Conservation (phyloP, 1,140 invertebrate genomes). For the Cydia splendana region DNA sequence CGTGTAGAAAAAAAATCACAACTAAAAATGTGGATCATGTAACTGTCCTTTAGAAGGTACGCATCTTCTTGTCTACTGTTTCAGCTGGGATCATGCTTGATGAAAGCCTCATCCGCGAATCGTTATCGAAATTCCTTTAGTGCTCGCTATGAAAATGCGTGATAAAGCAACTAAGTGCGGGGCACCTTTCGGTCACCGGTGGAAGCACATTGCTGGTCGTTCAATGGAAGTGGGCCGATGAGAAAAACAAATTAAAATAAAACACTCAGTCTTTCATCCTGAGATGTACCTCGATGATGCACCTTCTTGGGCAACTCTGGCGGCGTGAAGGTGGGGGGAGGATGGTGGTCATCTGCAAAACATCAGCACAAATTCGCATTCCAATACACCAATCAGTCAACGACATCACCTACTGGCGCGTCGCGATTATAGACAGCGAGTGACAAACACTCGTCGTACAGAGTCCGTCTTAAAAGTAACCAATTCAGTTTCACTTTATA, state of each 20-base stretch:
- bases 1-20: constrained; percentile 22
- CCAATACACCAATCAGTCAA: constrained; percentile 77
- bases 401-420: constrained; percentile 60
- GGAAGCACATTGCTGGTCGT: constrained; percentile 68
- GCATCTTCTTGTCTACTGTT: constrained; percentile 40
- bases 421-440: constrained; percentile 60
- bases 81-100: constrained; percentile 66
- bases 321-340: constrained; percentile 96
- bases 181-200: constrained; percentile 56
- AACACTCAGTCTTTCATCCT: constrained; percentile 69
- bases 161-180: constrained; percentile 76
- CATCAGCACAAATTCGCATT: constrained; percentile 84
- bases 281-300: constrained; percentile 93
- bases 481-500: constrained; percentile 49
- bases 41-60: constrained; percentile 13
- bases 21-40: constrained; percentile 17
- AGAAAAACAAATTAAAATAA: constrained; percentile 64
- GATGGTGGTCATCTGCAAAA: constrained; percentile 96
- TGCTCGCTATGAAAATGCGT: constrained; percentile 76
- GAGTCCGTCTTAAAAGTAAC: constrained; percentile 34
- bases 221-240: constrained; percentile 69
- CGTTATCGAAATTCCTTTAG: constrained; percentile 43
- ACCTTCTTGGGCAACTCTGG: constrained; percentile 98
- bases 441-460: constrained; percentile 38
- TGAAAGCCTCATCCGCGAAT: constrained; percentile 52